Base-by-base conservation (phyloP, 2,113 vertebrate species). In the Chloropsis hardwickii region DNA sequence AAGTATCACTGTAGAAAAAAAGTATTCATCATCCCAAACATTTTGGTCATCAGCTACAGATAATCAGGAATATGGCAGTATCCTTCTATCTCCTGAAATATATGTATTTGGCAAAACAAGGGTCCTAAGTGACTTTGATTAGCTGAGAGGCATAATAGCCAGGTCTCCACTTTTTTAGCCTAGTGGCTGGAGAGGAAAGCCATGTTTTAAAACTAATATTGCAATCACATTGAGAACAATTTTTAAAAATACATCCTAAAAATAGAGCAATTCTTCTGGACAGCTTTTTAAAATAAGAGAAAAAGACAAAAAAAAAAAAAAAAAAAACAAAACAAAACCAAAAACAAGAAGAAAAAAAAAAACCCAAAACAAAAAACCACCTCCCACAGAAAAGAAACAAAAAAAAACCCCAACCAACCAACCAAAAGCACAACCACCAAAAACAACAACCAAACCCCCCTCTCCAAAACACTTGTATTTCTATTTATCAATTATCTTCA, bases 391-490 rank as follows among this genome's bases (percentile, higher is more conserved):
- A 85, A 57, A 19, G 18, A 50, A 62, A 39, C 7, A 14, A 39
- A 37, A 37, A 19, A 37, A 12, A 1, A 3, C 9, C 27, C 17
- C 23, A 53, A 71, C 5, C 11, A 40, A 20, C 0, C 13, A 42
- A 76, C 2, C 24, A 66, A 58, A 66, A 50, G 3, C 31, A 31
- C 11, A 57, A 13, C 10, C 0, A 0, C 12, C 39, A 80, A 51
- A 77, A 60, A 1, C 13, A 37, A 12, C 24, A 35, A 29, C 6
- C 6, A 14, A 53, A 7, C 3, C 5, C 1, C 1, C 5, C 7
- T 4, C 3, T 11, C 14, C 1, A 42, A 67, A 48, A 2, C 2
- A 24, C 8, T 62, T 66, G 4, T 25, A 51, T 57, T 85, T 69
- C 15, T 69, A 28, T 69, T 86, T 64, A 80, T 82, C 5, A 71